These are phyloP conservation scores for Melanotaenia duboulayi DNA, from an alignment of 2,113 vertebrate species.

Conservation along the genomic window DNA sequence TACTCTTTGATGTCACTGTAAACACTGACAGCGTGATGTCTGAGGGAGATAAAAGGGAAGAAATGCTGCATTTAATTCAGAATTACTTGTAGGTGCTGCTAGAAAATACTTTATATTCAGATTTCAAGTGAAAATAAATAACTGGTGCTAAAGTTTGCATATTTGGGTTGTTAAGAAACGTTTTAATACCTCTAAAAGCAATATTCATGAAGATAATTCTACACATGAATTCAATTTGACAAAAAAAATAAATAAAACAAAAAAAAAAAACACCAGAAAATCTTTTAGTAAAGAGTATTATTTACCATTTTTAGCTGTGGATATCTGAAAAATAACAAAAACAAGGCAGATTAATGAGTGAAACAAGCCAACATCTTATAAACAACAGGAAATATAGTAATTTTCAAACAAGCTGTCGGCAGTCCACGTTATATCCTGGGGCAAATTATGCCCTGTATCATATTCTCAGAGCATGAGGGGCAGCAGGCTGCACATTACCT, in stretches of 20 bases:
- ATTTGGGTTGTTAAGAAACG: background rate
- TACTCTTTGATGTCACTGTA: constrained; percentile 82
- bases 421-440: constrained; percentile 63
- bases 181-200: too few species aligned
- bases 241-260: too few species aligned
- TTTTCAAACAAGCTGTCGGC: constrained; percentile 28
- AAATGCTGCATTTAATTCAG: background rate
- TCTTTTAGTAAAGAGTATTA: background rate
- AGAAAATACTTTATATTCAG: background rate
- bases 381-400: constrained; percentile 12
- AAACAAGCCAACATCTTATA: constrained; percentile 11
- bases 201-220: background rate
- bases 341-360: constrained; percentile 35
- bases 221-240: too few species aligned
- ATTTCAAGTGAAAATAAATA: background rate
- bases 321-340: constrained; percentile 86
- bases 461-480: constrained; percentile 69
- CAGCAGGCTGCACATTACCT: constrained; percentile 76
- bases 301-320: constrained; percentile 86
- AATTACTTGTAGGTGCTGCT: background rate
- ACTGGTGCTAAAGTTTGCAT: background rate
- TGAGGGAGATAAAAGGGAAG: constrained; percentile 38
- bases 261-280: too few species aligned
- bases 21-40: constrained; percentile 79
- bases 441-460: constrained; percentile 73